Evolutionary conservation across 2,113 vertebrate species (phyloP).

Genomic region (Hypomesus transpacificus): DNA sequence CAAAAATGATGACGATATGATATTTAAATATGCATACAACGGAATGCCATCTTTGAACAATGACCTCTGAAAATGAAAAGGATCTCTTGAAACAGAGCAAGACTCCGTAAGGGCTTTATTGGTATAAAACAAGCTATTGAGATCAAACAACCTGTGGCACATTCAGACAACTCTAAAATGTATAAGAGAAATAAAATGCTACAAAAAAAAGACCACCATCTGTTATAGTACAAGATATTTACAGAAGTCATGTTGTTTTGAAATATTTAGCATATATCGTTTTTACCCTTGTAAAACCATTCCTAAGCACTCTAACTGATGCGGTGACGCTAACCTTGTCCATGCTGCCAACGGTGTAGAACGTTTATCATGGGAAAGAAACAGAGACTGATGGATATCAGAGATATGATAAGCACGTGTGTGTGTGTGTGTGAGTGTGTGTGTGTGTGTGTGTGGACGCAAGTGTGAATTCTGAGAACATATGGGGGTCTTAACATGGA

Average conservation of each 20-base stretch:
- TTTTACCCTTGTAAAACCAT: too few relatives aligned
- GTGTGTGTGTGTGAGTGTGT: not conserved
- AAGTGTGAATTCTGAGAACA: not conserved
- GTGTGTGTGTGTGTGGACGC: not conserved
- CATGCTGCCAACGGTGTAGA: not conserved
- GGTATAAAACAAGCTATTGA: not conserved
- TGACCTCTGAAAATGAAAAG: constrained; percentile 35
- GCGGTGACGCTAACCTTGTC: too few relatives aligned
- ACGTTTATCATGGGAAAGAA: not conserved
- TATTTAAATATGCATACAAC: constrained; percentile 33
- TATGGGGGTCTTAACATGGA: not conserved
- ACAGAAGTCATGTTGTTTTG: constrained; percentile 41
- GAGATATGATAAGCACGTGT: not conserved
- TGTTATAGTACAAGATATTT: constrained; percentile 62
- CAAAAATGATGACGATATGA: constrained; percentile 19
- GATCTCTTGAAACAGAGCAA: constrained; percentile 26
- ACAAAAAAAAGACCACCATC: constrained; percentile 39
- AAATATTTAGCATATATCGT: not conserved
- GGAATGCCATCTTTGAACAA: constrained; percentile 13
- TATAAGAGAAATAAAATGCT: constrained; percentile 16
- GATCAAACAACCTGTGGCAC: constrained; percentile 42
- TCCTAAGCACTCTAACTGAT: too few relatives aligned
- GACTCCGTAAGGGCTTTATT: not conserved
- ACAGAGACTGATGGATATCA: not conserved
- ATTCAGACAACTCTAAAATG: constrained; percentile 26